A percentile compares a stretch with the other conserved stretches of the same genome.
Evolutionary conservation across 1,140 invertebrate genomes (phyloP).

Genomic region (Aphis craccivora): DNA sequence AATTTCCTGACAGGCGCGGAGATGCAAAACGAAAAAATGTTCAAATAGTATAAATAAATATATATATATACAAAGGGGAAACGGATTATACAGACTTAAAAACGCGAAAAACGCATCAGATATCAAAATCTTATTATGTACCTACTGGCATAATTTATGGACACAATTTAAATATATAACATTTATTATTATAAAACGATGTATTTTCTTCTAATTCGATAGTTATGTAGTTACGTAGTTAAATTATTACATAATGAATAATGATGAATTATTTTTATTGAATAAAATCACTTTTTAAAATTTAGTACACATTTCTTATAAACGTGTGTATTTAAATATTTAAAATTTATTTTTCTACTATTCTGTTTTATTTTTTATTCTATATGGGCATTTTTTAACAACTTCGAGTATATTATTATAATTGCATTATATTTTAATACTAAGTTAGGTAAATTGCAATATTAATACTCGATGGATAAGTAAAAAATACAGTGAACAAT

Average conservation of each 20-base stretch:
- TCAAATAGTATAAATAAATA: not conserved
- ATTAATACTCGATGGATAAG: not conserved
- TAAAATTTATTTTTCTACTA: not conserved
- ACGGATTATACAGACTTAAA: not conserved
- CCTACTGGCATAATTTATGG: not conserved
- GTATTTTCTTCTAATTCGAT: not conserved
- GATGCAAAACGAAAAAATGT: not conserved
- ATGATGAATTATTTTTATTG: not conserved
- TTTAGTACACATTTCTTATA: not conserved
- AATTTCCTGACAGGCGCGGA: constrained; percentile 9
- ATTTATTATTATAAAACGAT: not conserved
- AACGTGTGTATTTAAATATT: not conserved
- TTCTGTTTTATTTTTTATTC: not conserved
- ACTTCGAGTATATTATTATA: not conserved
- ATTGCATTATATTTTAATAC: not conserved
- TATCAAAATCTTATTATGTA: not conserved
- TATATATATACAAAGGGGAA: not conserved
- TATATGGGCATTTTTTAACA: not conserved
- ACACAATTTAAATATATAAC: not conserved
- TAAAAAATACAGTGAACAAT: not conserved
- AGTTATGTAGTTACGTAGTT: not conserved
- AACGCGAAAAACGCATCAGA: not conserved
- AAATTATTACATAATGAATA: not conserved
- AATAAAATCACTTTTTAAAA: not conserved
- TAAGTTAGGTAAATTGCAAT: not conserved